phyloP scores from a whole-genome alignment of 2,797 vertebrate species.

The Bradypodion pumilum region DNA sequence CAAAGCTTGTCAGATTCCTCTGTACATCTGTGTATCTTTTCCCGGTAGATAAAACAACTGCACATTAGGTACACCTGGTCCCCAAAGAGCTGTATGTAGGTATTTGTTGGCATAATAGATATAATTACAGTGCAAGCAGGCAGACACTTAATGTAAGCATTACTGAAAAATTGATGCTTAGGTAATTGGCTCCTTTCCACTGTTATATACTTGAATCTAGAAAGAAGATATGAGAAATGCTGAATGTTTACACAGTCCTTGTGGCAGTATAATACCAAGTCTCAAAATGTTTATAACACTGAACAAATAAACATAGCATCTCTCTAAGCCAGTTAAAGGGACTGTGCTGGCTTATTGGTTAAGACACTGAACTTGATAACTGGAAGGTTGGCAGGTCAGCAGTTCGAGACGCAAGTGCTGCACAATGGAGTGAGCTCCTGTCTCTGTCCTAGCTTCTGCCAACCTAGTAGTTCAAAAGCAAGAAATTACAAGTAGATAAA shows the following conservation, averaged over 20 bases:
- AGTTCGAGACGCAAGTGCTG: too few relatives aligned
- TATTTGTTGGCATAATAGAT: constrained; percentile 30
- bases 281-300: too few relatives aligned
- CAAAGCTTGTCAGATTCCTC: constrained; percentile 53
- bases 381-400: too few relatives aligned
- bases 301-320: too few relatives aligned
- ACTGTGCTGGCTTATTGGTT: too few relatives aligned
- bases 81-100: constrained; percentile 33
- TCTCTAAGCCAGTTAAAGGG: too few relatives aligned
- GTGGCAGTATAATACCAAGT: constrained; percentile 25
- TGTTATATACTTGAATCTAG: constrained; percentile 35
- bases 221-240: constrained; percentile 44
- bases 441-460: too few relatives aligned
- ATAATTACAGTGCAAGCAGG: constrained; percentile 60
- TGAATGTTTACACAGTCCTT: constrained; percentile 33
- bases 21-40: constrained; percentile 28
- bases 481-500: too few relatives aligned
- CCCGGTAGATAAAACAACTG: constrained; percentile 51
- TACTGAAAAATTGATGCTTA: constrained; percentile 53
- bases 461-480: too few relatives aligned
- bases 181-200: constrained; percentile 35
- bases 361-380: too few relatives aligned
- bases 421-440: too few relatives aligned
- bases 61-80: constrained; percentile 37
- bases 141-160: constrained; percentile 57